Conservation (phyloP, 2,113 vertebrate genomes). For the Hassar affinis region DNA sequence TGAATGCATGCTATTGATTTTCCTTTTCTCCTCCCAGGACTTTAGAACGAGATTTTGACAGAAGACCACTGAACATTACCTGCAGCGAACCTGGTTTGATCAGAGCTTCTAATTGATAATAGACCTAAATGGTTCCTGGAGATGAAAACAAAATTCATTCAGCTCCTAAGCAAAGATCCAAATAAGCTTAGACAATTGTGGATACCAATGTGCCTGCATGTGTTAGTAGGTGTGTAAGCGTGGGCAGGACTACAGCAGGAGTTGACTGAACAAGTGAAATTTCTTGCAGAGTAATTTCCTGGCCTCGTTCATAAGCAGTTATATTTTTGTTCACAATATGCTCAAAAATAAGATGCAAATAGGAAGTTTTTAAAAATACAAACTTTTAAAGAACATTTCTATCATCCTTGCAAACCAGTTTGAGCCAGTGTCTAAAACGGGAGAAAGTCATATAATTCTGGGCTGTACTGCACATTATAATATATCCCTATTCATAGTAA, state of each 20-base stretch:
- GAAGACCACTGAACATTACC: conserved; percentile 56
- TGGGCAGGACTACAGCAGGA: conserved; percentile 33
- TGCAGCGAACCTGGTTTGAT: conserved; percentile 60
- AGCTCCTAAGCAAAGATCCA: conserved; percentile 43
- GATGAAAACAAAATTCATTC: conserved; percentile 59
- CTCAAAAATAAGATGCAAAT: neutral
- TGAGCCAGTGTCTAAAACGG: neutral
- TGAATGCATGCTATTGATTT: conserved; percentile 62
- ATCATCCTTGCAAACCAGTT: neutral
- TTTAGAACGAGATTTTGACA: conserved; percentile 50
- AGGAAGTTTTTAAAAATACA: conserved; percentile 10
- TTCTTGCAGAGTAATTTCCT: neutral
- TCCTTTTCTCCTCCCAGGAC: conserved; percentile 36
- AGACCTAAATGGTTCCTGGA: conserved; percentile 53
- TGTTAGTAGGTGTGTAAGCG: conserved; percentile 17
- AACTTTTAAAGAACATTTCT: neutral
- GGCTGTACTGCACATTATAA: conserved; percentile 25
- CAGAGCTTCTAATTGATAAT: conserved; percentile 64
- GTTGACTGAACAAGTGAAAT: conserved; percentile 8
- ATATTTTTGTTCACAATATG: neutral
- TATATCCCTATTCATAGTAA: conserved; percentile 41
- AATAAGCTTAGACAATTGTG: conserved; percentile 38
- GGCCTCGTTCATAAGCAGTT: neutral
- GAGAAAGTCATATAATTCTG: no score
- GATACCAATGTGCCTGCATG: conserved; percentile 9